These are phyloP conservation scores for Phoebastria nigripes DNA, from an alignment of 2,797 vertebrate species.

Conservation along the genomic window DNA sequence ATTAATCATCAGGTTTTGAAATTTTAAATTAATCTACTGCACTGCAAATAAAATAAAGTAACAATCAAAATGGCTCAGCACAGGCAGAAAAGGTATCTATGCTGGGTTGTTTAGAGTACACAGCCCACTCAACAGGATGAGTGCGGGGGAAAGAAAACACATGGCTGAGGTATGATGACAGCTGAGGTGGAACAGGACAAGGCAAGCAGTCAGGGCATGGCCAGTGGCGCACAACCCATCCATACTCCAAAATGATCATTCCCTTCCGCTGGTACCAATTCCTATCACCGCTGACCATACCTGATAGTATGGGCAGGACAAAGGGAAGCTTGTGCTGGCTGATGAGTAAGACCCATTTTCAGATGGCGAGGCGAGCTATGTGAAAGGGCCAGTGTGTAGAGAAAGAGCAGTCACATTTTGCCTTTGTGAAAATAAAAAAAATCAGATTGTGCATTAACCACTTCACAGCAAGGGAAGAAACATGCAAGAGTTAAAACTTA, in stretches of 20 bases:
- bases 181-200: constrained; percentile 4
- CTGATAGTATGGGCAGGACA: not conserved
- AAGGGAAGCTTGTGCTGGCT: constrained; percentile 1
- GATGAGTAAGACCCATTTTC: not conserved
- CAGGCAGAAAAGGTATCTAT: not conserved
- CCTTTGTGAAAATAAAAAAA: not conserved
- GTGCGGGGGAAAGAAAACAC: not conserved
- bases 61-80: not conserved
- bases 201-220: not conserved
- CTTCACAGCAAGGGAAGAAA: not conserved
- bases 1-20: not conserved
- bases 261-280: not conserved
- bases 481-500: not conserved
- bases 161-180: not conserved
- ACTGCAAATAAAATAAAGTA: not conserved
- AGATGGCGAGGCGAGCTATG: not conserved
- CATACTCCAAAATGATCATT: not conserved
- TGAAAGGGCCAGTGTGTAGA: not conserved
- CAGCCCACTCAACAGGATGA: not conserved
- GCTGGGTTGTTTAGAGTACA: not conserved
- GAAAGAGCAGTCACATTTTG: not conserved
- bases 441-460: not conserved
- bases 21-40: not conserved
- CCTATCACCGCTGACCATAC: not conserved
- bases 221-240: not conserved